A percentile compares a stretch with the other conserved stretches of the same genome.
These are phyloP conservation scores for Leptothorax acervorum DNA, from an alignment of 2,888 invertebrate species.

Conservation along the genomic window DNA sequence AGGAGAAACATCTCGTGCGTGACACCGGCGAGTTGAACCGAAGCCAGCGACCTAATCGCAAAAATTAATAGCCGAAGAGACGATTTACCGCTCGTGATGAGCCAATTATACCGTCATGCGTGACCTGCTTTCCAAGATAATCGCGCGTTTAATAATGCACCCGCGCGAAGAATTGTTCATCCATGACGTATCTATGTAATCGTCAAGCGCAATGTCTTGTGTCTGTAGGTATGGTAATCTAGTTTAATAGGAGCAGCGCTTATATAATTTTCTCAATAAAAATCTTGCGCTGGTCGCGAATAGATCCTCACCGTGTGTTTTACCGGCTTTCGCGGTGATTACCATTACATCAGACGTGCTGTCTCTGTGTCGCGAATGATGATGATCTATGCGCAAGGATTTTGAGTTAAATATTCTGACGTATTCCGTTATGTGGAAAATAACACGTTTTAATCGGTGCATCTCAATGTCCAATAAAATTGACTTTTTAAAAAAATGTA, in stretches of 20 bases:
- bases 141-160: not conserved
- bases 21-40: slow-evolving; percentile 14
- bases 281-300: not conserved
- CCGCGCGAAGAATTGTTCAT: slow-evolving; percentile 2
- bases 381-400: not conserved
- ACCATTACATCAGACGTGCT: not conserved
- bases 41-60: slow-evolving; percentile 23
- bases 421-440: not conserved
- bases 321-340: not conserved
- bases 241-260: slow-evolving; percentile 1
- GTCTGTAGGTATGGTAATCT: not conserved
- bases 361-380: not conserved
- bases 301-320: not conserved
- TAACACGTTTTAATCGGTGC: slow-evolving; percentile 5
- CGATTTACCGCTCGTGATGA: slow-evolving; percentile 36
- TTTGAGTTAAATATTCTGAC: not conserved
- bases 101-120: slow-evolving; percentile 25
- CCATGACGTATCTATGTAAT: not conserved
- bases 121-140: slow-evolving; percentile 39
- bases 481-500: not conserved
- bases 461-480: not conserved
- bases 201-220: not conserved
- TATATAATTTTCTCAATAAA: slow-evolving; percentile 7
- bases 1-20: slow-evolving; percentile 32
- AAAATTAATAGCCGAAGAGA: slow-evolving; percentile 39